Conservation (phyloP, 2,113 vertebrate species). For the Buteo buteo region DNA sequence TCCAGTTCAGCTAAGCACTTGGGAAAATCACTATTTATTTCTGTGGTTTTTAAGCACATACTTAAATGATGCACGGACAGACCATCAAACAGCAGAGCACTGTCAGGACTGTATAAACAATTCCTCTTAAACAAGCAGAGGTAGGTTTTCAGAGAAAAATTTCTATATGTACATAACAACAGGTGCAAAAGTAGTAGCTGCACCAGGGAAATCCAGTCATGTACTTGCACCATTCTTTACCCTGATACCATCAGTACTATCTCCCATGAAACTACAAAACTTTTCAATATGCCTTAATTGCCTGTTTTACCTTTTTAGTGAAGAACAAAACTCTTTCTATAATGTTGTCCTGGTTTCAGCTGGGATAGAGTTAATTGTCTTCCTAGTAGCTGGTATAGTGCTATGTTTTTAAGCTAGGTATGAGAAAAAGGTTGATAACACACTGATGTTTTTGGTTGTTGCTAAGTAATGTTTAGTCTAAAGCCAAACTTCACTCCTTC, state of each 20-base stretch:
- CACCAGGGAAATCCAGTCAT: background rate
- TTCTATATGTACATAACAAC: background rate
- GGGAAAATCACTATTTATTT: background rate
- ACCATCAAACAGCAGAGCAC: background rate
- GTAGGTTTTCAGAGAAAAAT: background rate
- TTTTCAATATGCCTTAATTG: background rate
- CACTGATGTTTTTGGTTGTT: too few relatives aligned
- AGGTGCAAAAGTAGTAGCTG: background rate
- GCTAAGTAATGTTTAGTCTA: too few relatives aligned
- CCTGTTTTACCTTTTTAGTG: background rate
- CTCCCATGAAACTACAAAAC: background rate
- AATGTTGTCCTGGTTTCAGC: background rate
- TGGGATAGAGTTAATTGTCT: too few relatives aligned
- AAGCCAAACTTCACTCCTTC: background rate
- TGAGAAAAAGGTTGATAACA: too few relatives aligned
- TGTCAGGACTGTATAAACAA: background rate
- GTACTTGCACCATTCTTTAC: background rate
- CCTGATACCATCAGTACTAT: background rate
- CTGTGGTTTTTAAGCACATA: background rate
- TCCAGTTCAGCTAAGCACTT: background rate
- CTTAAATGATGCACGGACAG: background rate
- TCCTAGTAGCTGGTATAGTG: too few relatives aligned
- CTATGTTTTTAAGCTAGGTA: too few relatives aligned
- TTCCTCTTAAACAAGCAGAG: background rate
- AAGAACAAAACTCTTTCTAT: background rate